These are phyloP conservation scores for Streptopelia turtur DNA, from an alignment of 2,797 vertebrate species.

Conservation along the genomic window DNA sequence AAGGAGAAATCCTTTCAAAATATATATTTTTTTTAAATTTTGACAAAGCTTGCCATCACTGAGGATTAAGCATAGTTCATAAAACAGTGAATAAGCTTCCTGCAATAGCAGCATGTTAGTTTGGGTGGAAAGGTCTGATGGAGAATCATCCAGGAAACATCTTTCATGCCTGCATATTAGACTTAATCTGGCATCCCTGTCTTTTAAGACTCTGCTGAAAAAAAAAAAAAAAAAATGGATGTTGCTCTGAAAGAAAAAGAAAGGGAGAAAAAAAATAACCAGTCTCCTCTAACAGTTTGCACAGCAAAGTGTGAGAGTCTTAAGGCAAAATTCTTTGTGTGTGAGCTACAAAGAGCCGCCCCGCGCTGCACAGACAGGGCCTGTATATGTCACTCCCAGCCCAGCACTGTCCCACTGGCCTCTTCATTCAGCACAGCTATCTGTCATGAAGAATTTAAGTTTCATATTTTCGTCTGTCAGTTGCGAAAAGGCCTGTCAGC, in stretches of 20 bases:
- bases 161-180: conserved; percentile 90
- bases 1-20: conserved; percentile 68
- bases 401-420: conserved; percentile 70
- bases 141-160: conserved; percentile 88
- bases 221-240: conserved; percentile 8
- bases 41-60: conserved; percentile 76
- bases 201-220: conserved; percentile 75
- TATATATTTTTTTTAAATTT: neutral
- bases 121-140: conserved; percentile 74
- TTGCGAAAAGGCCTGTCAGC: conserved; percentile 98
- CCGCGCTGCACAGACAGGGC: neutral
- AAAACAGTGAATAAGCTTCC: conserved; percentile 84
- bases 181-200: conserved; percentile 86
- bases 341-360: conserved; percentile 50
- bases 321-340: conserved; percentile 57
- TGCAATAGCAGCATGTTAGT: conserved; percentile 81
- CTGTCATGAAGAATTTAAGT: conserved; percentile 99
- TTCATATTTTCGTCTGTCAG: conserved; percentile 95
- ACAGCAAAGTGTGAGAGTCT: conserved; percentile 57
- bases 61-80: conserved; percentile 82
- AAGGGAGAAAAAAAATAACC: neutral
- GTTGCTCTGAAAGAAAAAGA: conserved; percentile 49
- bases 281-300: conserved; percentile 36
- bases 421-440: conserved; percentile 87
- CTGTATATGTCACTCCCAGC: neutral